A percentile compares a stretch with the other conserved stretches of the same genome.
Evolutionary conservation across 2,113 vertebrate genomes (phyloP).

Genomic region (Tachysurus fulvidraco): DNA sequence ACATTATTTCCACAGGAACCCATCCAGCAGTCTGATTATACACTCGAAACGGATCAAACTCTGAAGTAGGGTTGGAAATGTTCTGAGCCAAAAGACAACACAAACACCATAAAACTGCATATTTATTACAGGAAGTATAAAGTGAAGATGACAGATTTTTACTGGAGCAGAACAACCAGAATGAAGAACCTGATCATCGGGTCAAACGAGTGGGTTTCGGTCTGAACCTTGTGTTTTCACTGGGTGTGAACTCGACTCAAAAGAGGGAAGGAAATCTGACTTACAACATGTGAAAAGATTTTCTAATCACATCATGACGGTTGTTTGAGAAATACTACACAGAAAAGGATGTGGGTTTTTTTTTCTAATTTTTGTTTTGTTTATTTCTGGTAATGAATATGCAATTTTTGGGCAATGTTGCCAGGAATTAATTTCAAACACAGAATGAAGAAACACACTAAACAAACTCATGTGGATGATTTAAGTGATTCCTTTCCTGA

Average conservation of each 20-base stretch:
- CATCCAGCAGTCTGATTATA: neutral
- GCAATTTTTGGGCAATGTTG: neutral
- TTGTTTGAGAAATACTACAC: neutral
- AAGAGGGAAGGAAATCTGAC: neutral
- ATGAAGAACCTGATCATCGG: conserved; percentile 24
- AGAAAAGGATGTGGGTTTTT: no score
- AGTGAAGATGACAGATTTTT: neutral
- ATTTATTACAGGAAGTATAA: neutral
- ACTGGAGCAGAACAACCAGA: neutral
- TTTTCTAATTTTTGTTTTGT: no score
- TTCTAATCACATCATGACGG: neutral
- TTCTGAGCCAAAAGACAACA: neutral
- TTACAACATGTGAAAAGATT: neutral
- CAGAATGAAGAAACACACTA: no score
- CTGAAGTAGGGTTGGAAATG: neutral
- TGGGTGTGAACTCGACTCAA: no score
- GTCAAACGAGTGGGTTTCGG: neutral
- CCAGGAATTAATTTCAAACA: no score
- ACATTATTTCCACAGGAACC: neutral
- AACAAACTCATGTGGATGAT: no score
- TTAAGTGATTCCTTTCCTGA: no score
- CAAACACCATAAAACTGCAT: neutral
- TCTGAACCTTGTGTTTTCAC: neutral
- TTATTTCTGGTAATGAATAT: neutral
- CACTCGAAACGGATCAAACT: no score